These are phyloP conservation scores for Dermatemys mawii DNA, from an alignment of 2,113 vertebrate genomes.

Conservation along the genomic window DNA sequence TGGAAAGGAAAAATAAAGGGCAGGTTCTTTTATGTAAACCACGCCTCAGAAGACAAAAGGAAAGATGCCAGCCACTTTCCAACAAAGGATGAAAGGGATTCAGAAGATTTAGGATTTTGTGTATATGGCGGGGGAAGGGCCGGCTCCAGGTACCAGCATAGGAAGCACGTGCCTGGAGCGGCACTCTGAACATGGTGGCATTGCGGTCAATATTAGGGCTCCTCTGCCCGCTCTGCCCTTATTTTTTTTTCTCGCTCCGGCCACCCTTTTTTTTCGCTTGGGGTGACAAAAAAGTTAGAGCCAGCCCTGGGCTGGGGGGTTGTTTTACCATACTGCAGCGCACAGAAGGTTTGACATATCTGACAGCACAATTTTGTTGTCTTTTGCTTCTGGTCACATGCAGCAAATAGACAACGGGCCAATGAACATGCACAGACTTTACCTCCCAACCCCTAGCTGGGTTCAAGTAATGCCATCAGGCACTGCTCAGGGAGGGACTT, in stretches of 20 bases:
- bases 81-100: neutral
- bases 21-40: neutral
- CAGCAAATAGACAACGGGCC: neutral
- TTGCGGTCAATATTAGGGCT: too few relatives aligned
- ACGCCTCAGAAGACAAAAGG: neutral
- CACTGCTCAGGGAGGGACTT: neutral
- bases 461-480: rapidly evolving
- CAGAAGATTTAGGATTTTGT: neutral
- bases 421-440: neutral
- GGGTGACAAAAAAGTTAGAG: too few relatives aligned
- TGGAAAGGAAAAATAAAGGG: rapidly evolving
- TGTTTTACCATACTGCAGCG: neutral
- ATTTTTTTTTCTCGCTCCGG: too few relatives aligned
- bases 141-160: too few relatives aligned
- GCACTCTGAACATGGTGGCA: too few relatives aligned
- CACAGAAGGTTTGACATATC: neutral
- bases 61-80: neutral
- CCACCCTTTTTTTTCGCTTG: too few relatives aligned
- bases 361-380: neutral
- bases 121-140: rapidly evolving
- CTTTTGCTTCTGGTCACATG: neutral
- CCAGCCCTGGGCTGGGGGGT: too few relatives aligned
- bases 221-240: too few relatives aligned
- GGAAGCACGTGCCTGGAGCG: too few relatives aligned
- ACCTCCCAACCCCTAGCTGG: too few relatives aligned